phyloP scores from a whole-genome alignment of 2,888 invertebrate species.

The Deilephila elpenor region DNA sequence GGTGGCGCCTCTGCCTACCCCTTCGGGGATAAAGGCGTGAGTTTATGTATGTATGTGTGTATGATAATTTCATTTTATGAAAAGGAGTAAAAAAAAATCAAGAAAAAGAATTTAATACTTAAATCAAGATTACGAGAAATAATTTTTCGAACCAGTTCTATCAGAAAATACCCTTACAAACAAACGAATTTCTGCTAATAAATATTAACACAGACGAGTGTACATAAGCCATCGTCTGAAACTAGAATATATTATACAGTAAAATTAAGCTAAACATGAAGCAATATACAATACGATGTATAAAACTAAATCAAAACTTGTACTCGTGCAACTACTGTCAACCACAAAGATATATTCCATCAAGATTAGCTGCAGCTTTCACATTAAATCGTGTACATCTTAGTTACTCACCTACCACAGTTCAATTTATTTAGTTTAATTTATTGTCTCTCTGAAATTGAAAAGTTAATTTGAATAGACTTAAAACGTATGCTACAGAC shows the following conservation, averaged over 20 bases:
- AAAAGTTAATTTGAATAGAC: too few relatives aligned
- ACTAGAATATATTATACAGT: not conserved
- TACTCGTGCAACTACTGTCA: not conserved
- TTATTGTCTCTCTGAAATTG: too few relatives aligned
- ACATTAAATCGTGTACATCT: not conserved
- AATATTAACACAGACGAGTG: not conserved
- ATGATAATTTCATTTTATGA: too few relatives aligned
- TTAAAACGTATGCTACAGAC: too few relatives aligned
- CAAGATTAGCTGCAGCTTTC: not conserved
- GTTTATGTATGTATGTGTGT: too few relatives aligned
- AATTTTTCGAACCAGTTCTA: too few relatives aligned
- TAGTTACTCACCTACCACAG: not conserved
- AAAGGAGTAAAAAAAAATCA: too few relatives aligned
- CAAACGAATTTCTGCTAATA: not conserved
- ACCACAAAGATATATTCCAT: not conserved
- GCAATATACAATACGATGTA: not conserved
- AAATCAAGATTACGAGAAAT: too few relatives aligned
- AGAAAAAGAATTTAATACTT: too few relatives aligned
- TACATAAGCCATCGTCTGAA: not conserved
- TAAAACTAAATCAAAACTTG: constrained; percentile 10
- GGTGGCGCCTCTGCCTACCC: too few relatives aligned
- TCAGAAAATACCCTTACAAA: too few relatives aligned
- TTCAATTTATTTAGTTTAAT: not conserved
- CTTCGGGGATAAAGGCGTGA: too few relatives aligned
- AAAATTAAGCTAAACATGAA: not conserved